Evolutionary conservation across 2,888 invertebrate genomes (phyloP), one percentile per base, ranked within the genome.

Genomic region (Harpagoxenus sublaevis): DNA sequence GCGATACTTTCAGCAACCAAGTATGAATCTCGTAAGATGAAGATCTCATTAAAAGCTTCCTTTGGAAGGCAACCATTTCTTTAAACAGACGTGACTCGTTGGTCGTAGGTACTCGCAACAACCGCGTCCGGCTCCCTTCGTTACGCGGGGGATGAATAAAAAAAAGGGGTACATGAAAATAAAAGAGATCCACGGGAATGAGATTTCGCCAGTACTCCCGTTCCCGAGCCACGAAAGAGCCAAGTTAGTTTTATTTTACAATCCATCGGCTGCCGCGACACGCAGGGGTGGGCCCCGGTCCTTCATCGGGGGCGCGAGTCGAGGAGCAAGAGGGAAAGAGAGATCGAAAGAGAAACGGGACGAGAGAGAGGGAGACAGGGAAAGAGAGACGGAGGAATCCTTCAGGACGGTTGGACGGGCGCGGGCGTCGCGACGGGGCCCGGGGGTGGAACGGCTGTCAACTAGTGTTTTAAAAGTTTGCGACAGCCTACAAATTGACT

Each of bases 401-500:
- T 91, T 91, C 89, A 91, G 92, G 90, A 90, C 89, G 91, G 91
- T 91, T 89, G 86, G 89, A 85, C 85, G 88, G 89, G 71, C 66
- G 75, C 85, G 88, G 89, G 71, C 66, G 75, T 75, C 78, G 85
- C 77, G 84, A 55, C 73, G 57, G 83, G 84, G 79, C 78, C 68
- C 73, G 57, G 83, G 84, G 79, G 81, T 71, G 89, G 90, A 90
- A 88, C 91, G 93, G 93, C 94, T 95, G 95, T 95, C 94, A 95
- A 94, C 94, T 95, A 95, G 94, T 94, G 95, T 95, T 95, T 95
- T 94, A 95, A 95, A 95, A 95, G 94, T 95, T 95, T 94, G 92
- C 94, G 95, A 95, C 94, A 95, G 95, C 94, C 94, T 95, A 95
- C 95, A 95, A 95, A 95, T 95, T 95, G 95, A 94, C 94, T 94